These are phyloP conservation scores for Trissonchulus sp. DNA, from an alignment of 2,888 invertebrate species.

Conservation along the genomic window DNA sequence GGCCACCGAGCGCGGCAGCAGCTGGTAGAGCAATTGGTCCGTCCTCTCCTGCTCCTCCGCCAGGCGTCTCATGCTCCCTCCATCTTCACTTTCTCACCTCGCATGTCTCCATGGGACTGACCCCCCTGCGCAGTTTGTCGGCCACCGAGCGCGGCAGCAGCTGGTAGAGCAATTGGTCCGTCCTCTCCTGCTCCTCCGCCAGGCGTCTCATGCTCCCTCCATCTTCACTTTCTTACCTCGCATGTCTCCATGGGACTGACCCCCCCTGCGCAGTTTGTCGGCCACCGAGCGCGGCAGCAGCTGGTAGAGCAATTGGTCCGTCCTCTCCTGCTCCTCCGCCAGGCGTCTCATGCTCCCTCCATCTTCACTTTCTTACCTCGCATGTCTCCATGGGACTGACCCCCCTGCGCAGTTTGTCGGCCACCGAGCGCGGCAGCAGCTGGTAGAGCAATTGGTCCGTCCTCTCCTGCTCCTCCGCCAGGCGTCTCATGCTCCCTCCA, in stretches of 20 bases:
- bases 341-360: slow-evolving; percentile 92
- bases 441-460: slow-evolving; percentile 93
- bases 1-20: slow-evolving; percentile 97
- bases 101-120: slow-evolving; percentile 92
- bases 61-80: slow-evolving; percentile 88
- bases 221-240: slow-evolving; percentile 77
- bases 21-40: slow-evolving; percentile 90
- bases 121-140: slow-evolving; percentile 82
- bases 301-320: slow-evolving; percentile 90
- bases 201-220: slow-evolving; percentile 92
- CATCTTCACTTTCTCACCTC: slow-evolving; percentile 87
- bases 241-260: slow-evolving; percentile 92
- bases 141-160: slow-evolving; percentile 99
- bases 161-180: slow-evolving; percentile 90
- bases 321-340: slow-evolving; percentile 89
- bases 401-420: slow-evolving; percentile 83
- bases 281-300: slow-evolving; percentile 99
- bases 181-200: slow-evolving; percentile 89
- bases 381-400: slow-evolving; percentile 93
- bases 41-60: slow-evolving; percentile 93
- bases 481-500: slow-evolving; percentile 88
- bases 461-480: slow-evolving; percentile 89
- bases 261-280: slow-evolving; percentile 81
- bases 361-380: slow-evolving; percentile 80
- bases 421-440: slow-evolving; percentile 97